Conservation (phyloP, 2,113 vertebrate species). For the Brienomyrus longianalis region DNA sequence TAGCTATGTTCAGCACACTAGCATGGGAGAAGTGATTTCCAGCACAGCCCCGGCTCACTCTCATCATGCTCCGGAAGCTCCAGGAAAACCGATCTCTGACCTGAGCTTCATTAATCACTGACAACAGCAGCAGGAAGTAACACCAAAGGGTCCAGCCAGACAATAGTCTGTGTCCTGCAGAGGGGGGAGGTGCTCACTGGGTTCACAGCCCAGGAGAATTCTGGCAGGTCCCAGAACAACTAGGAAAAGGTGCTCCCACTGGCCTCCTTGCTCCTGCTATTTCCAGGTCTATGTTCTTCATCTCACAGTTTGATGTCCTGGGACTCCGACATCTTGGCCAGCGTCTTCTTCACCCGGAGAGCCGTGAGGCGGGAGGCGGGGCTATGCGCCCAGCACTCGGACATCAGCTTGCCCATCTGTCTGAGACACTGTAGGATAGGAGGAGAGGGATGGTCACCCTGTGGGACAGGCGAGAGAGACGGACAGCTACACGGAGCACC, state of each 20-base stretch:
- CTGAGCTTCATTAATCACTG: not conserved
- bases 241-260: not conserved
- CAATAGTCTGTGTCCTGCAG: not conserved
- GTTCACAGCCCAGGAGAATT: not conserved
- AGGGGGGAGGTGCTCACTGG: not conserved
- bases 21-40: not conserved
- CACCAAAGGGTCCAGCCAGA: not conserved
- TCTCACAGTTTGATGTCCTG: constrained; percentile 95
- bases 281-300: not conserved
- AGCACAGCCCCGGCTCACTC: not conserved
- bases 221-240: not conserved
- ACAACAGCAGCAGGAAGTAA: not conserved
- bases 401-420: constrained; percentile 95
- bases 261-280: not conserved
- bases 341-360: constrained; percentile 91
- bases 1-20: not conserved
- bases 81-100: not conserved
- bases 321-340: constrained; percentile 93
- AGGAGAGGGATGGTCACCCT: not conserved
- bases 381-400: constrained; percentile 92
- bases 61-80: not conserved
- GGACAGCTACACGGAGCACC: not conserved
- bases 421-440: constrained; percentile 70
- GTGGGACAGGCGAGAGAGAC: not conserved
- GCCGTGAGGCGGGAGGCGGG: constrained; percentile 88